phyloP scores from a whole-genome alignment of 2,113 vertebrate species.

The Pollimyrus isidori region DNA sequence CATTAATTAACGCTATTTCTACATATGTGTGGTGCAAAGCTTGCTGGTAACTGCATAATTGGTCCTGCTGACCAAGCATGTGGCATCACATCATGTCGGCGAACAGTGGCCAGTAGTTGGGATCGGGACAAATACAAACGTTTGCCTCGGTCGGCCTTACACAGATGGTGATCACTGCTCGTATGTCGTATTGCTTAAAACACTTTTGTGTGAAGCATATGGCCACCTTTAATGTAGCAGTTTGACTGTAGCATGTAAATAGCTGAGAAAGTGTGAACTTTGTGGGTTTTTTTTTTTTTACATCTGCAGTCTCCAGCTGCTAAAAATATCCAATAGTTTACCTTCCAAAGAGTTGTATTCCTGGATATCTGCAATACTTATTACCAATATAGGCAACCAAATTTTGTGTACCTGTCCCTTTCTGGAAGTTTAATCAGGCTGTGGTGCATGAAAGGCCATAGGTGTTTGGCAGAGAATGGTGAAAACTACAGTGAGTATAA shows the following conservation, averaged over 20 bases:
- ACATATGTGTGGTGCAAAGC: too few relatives aligned
- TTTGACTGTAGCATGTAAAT: neutral
- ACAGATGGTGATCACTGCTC: neutral
- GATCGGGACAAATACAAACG: neutral
- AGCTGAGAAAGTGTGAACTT: neutral
- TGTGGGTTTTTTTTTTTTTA: neutral
- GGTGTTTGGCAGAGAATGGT: neutral
- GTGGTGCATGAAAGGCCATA: neutral
- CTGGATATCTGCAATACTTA: neutral
- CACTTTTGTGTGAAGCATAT: neutral
- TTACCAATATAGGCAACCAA: neutral
- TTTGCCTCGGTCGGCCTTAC: neutral
- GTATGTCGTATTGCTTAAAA: neutral
- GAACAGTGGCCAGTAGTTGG: neutral
- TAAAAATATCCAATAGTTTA: neutral
- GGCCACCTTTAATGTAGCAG: neutral
- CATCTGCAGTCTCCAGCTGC: neutral
- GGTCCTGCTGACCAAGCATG: too few relatives aligned
- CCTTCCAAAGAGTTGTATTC: neutral
- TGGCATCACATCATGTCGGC: neutral
- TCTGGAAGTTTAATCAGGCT: neutral
- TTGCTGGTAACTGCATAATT: too few relatives aligned
- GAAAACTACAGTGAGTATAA: neutral
- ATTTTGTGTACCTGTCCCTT: neutral
- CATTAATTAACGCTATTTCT: too few relatives aligned